Conservation (phyloP, 2,888 invertebrate genomes). For the Busseola fusca region DNA sequence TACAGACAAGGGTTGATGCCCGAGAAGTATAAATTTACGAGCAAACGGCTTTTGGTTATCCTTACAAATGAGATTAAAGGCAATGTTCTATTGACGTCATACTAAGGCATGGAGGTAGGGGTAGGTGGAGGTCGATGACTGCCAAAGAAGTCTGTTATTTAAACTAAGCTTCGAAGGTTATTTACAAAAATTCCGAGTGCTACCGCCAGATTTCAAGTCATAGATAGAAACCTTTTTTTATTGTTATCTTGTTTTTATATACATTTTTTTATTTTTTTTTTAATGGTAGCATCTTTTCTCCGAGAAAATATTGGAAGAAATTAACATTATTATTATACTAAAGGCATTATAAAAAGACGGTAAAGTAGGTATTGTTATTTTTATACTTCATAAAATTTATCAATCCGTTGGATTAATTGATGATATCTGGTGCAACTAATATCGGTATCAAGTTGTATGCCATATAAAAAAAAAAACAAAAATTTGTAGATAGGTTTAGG, state of each 20-base stretch:
- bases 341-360: neutral
- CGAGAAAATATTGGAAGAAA: neutral
- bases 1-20: slow-evolving; percentile 21
- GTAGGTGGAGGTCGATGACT: slow-evolving; percentile 40
- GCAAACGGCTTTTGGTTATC: slow-evolving; percentile 55
- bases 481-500: neutral
- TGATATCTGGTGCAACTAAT: slow-evolving; percentile 1
- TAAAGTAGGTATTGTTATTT: slow-evolving; percentile 31
- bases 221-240: no score
- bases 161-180: neutral
- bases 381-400: slow-evolving; percentile 34
- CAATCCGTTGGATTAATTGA: slow-evolving; percentile 24
- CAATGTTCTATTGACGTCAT: slow-evolving; percentile 63
- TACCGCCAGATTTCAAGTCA: neutral
- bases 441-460: neutral
- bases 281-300: neutral
- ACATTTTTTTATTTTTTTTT: no score
- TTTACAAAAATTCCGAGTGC: slow-evolving; percentile 4
- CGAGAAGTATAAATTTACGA: slow-evolving; percentile 26
- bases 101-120: slow-evolving; percentile 3
- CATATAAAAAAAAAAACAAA: neutral
- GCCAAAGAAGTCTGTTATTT: slow-evolving; percentile 18
- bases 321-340: neutral
- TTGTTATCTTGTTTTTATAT: no score
- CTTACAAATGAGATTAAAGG: slow-evolving; percentile 62